Evolutionary conservation across 2,797 vertebrate genomes (phyloP), one percentile per base, ranked within the genome.

Genomic region (Poliocrania exsul): DNA sequence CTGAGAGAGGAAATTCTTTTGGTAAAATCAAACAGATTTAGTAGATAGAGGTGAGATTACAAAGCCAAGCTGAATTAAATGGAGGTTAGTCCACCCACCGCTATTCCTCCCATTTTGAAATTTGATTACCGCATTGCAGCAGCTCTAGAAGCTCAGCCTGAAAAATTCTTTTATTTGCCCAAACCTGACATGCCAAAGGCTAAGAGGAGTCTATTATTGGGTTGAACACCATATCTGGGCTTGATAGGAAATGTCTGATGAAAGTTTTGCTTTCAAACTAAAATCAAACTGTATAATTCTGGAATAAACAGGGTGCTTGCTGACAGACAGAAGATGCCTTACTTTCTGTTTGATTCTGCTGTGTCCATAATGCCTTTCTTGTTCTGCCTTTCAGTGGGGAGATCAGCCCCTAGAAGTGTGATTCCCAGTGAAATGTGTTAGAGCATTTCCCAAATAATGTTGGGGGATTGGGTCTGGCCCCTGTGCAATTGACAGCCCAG

Each of bases 31-130:
- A 47, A 62, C 3, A n/a, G 8, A 20, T 82, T 60, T 50, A 6
- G 16, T 57, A 47, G 37, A 37, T 9, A 31, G 35, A 85, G 33
- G 11, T 58, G 44, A 35, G 50, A 56, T 84, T 91, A 73, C 17
- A 86, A 74, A 86, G 4, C 3, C 24, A 80, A 6, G 6, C 8
- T 77, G 16, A 0, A 0, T 53, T 73, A 28, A 26, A 13, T 26
- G 9, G 16, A 11, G 3, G 4, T 88, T 74, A 64, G 67, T 82
- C 47, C 31, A 75, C 6, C 3, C 23, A 16, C 21, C 4, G 1
- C 4, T 73, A 14, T 57, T 83, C 16, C 29, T 83, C 19, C 25
- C 15, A 75, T 0, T 78, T 6, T 67, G 54, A 78, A 78, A 88
- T 72, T 28, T 54, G 15, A 49, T 66, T 73, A 42, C 31, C 10